Evolutionary conservation across 2,113 vertebrate species (phyloP), one percentile per base, ranked within the genome.

Genomic region (Vombatus ursinus): DNA sequence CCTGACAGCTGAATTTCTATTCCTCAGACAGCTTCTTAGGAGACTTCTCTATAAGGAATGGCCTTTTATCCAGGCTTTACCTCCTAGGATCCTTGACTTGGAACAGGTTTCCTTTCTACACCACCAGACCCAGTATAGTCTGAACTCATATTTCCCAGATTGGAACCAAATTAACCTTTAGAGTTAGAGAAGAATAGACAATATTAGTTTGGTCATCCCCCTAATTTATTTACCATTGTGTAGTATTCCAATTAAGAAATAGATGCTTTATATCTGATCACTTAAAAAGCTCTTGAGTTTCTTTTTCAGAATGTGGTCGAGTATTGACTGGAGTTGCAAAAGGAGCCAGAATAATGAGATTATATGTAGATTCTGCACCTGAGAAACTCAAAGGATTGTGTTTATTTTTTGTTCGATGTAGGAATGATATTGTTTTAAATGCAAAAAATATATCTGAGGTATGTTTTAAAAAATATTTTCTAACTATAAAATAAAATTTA

Each of bases 231-330:
- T 89, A 89, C 53, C 49, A 95, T 89, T 89, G 12, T 94, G 89
- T 61, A 10, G 54, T 77, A 2, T 31, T 94, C 22, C 37, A 12
- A 52, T 89, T 31, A 89, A 92, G 19, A 93, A 49, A 54, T 90
- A n/a, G 8, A 24, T 89, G 90, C 31, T 94, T 9, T 26, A 47
- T 44, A 50, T n/a, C 51, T 48, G 51, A 52, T 61, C 3, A 8
- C 48, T n/a, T 12, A 12, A 54, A 95, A 54, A 93, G 3, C 93
- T 96, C 96, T 11, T 96, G 19, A 90, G 52, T 94, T 96, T 98
- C 94, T 28, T 98, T 98, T 98, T 96, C 98, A 99, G 99, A 99
- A 90, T 99, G 99, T 98, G 99, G 99, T 77, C 98, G 98, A 54
- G 68, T 94, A 94, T 98, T 99, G 97, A 95, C 98, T 92, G 98